Percentiles rank a stretch among this genome's conserved stretches.
phyloP scores from a whole-genome alignment of 2,888 invertebrate genomes.

The Mongoloraphidia duomilia region DNA sequence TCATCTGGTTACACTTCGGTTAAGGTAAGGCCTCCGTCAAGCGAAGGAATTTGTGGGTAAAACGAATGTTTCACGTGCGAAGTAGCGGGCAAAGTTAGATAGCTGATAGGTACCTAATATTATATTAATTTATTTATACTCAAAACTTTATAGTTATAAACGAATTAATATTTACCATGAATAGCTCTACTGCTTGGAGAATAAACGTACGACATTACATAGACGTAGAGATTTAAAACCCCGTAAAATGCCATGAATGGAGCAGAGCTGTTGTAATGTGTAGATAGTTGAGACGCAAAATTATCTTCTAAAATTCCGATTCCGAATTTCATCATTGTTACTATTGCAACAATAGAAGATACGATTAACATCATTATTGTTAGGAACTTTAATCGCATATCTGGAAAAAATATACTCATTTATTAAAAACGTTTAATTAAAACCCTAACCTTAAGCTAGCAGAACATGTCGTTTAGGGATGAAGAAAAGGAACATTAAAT shows the following conservation, averaged over 20 bases:
- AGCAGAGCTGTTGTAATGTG: conserved; percentile 80
- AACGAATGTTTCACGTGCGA: no score
- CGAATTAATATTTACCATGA: conserved; percentile 62
- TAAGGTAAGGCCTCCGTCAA: no score
- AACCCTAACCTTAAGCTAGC: no score
- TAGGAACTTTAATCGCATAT: conserved; percentile 80
- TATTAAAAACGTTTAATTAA: not conserved
- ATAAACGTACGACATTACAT: conserved; percentile 88
- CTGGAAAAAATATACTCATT: conserved; percentile 36
- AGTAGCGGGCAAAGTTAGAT: no score
- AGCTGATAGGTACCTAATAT: no score
- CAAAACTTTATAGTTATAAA: no score
- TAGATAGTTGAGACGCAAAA: conserved; percentile 77
- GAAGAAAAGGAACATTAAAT: no score
- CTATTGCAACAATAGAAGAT: conserved; percentile 53
- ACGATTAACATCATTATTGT: conserved; percentile 76
- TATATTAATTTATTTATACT: not conserved
- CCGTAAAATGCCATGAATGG: conserved; percentile 95
- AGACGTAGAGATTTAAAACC: conserved; percentile 83
- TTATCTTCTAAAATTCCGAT: conserved; percentile 84
- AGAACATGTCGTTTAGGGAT: no score
- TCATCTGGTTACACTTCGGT: no score
- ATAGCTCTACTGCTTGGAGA: conserved; percentile 69
- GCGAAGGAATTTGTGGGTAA: no score
- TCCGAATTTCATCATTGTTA: conserved; percentile 74